Base-by-base conservation (phyloP, 2,888 invertebrate species). In the Poecilus cupreus region DNA sequence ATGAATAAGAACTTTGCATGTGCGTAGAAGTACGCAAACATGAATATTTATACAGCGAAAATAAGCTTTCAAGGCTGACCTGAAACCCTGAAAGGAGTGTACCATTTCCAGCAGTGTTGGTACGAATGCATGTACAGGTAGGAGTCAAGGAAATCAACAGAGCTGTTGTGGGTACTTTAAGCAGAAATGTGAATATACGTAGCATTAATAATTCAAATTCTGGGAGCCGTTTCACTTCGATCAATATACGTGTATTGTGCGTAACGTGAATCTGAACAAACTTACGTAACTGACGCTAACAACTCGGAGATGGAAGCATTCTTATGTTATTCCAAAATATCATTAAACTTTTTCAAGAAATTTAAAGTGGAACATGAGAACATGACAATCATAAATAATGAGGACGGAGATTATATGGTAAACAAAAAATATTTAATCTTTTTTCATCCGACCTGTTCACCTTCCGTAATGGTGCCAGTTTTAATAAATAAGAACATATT, bases 141-240 rank as follows among this genome's bases (percentile, higher is more conserved):
- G 43, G 3, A 43, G 43, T 43, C 13, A 13, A 43, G 43, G 43
- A 43, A 43, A 32, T 43, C 43, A 43, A 43, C 43, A 43, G 43
- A 43, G 43, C 32, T 43, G 43, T 43, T 43, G 43, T 13, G 43
- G 54, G 60, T 60, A 60, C 60, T 60, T 60, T 60, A 24, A 60
- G 26, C 60, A 60, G 22, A 60, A 60, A 60, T 60, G 60, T 26
- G 60, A 60, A 60, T 60, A 60, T 26, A 26, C 60, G 13, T 13
- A 22, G 26, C 60, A 32, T 60, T 60, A 60, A 60, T 60, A 60
- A 60, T 60, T 60, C 26, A 60, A 24, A 60, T 60, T 26, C 60
- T 2, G 4, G 3, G 26, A n/a, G 43, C 13, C n/a, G 13, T n/a
- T 11, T 13, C 43, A 10, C 3, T n/a, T 5, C 43, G 43, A 43